Conservation (phyloP, 2,113 vertebrate genomes). For the Archilochus colubris region DNA sequence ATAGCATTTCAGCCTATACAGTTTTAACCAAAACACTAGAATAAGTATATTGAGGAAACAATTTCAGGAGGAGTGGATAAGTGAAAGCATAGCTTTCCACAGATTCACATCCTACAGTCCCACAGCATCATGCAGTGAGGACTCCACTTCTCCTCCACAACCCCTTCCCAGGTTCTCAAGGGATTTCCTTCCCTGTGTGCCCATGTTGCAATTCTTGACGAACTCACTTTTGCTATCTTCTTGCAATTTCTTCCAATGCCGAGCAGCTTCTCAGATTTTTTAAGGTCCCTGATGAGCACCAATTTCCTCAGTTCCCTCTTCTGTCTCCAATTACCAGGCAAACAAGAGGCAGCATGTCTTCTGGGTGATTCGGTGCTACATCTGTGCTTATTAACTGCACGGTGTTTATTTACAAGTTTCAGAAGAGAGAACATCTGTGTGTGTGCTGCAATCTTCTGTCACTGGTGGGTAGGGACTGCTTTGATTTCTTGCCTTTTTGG, state of each 20-base stretch:
- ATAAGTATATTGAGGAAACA: background rate
- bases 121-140: background rate
- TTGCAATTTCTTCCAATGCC: background rate
- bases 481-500: slow-evolving; percentile 20
- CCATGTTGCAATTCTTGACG: background rate
- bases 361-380: slow-evolving; percentile 8
- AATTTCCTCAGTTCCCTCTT: background rate
- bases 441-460: background rate
- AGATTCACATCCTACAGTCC: background rate
- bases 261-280: background rate
- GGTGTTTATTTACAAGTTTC: slow-evolving; percentile 23
- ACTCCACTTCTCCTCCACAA: background rate
- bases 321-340: background rate
- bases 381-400: slow-evolving; percentile 22
- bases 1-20: background rate
- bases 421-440: slow-evolving; percentile 51
- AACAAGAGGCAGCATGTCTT: background rate
- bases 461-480: background rate
- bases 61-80: background rate
- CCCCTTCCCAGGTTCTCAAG: background rate
- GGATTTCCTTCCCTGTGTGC: background rate
- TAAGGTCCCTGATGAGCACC: background rate
- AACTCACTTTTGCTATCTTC: background rate
- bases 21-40: background rate
- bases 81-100: background rate